Percentiles rank a stretch among this genome's conserved stretches.
Evolutionary conservation across 2,113 vertebrate species (phyloP).

Genomic region (Cyanocitta stelleri): DNA sequence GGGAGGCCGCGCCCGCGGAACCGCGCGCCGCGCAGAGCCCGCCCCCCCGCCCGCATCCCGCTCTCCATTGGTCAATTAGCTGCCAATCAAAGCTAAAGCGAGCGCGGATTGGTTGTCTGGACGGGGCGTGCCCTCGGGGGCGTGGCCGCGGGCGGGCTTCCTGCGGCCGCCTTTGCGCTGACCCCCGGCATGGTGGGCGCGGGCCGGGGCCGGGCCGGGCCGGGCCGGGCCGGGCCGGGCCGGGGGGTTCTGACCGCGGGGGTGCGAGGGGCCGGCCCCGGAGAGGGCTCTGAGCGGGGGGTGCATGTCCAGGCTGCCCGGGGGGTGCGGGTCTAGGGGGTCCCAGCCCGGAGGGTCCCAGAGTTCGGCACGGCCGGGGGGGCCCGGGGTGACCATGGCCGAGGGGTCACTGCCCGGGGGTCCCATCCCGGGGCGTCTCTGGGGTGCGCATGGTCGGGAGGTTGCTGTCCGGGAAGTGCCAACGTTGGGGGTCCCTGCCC

Average conservation of each 20-base stretch:
- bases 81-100: accelerated
- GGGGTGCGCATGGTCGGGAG: neutral
- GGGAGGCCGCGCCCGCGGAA: neutral
- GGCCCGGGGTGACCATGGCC: accelerated
- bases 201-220: neutral
- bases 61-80: accelerated
- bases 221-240: too few species aligned
- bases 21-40: neutral
- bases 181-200: conserved; percentile 29
- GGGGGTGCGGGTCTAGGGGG: too few species aligned
- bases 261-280: neutral
- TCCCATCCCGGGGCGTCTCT: too few species aligned
- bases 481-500: too few species aligned
- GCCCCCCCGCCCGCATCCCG: accelerated
- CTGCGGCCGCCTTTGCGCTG: neutral
- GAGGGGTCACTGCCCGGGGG: neutral
- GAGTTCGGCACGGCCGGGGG: neutral
- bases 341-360: neutral
- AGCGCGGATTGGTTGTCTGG: accelerated
- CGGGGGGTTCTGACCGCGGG: neutral
- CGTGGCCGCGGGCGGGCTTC: neutral
- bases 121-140: accelerated
- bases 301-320: neutral
- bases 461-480: neutral
- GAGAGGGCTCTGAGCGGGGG: too few species aligned